phyloP scores from a whole-genome alignment of 2,888 invertebrate species.

The Oxyscelio sp. region DNA sequence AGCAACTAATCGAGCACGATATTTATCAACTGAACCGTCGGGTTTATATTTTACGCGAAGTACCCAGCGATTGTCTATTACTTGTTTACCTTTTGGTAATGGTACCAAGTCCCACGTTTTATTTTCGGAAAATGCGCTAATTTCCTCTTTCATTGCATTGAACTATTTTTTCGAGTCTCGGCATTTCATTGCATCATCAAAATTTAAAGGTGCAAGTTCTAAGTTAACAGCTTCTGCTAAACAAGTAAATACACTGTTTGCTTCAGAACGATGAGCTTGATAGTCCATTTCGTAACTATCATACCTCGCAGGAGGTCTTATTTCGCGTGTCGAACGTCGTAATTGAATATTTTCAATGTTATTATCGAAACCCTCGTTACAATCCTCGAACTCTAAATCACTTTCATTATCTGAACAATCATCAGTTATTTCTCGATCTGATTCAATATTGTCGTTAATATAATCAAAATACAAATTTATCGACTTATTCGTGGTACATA shows the following conservation, averaged over 20 bases:
- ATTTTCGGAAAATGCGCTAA: conserved; percentile 39
- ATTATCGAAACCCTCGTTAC: too few relatives aligned
- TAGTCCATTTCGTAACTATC: conserved; percentile 19
- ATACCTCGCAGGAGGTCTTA: conserved; percentile 22
- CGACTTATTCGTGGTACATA: too few relatives aligned
- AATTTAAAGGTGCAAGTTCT: conserved; percentile 47
- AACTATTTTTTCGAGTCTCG: conserved; percentile 45
- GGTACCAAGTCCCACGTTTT: conserved; percentile 65
- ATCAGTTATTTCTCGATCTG: too few relatives aligned
- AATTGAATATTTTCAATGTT: too few relatives aligned
- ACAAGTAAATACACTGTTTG: conserved; percentile 48
- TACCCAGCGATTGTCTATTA: conserved; percentile 74
- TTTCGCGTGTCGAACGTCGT: too few relatives aligned
- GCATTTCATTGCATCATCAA: conserved; percentile 51
- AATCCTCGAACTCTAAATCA: too few relatives aligned
- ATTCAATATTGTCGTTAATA: too few relatives aligned
- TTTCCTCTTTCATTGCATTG: conserved; percentile 47
- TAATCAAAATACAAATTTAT: too few relatives aligned
- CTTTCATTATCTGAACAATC: too few relatives aligned
- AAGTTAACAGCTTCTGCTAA: conserved; percentile 44
- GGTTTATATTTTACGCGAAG: conserved; percentile 26
- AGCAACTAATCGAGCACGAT: conserved; percentile 24
- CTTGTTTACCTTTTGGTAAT: conserved; percentile 53
- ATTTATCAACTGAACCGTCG: not conserved
- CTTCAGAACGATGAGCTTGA: conserved; percentile 18